A percentile compares a stretch with the other conserved stretches of the same genome.
Conservation (phyloP, 1,140 invertebrate genomes). For the Drosophila athabasca region DNA sequence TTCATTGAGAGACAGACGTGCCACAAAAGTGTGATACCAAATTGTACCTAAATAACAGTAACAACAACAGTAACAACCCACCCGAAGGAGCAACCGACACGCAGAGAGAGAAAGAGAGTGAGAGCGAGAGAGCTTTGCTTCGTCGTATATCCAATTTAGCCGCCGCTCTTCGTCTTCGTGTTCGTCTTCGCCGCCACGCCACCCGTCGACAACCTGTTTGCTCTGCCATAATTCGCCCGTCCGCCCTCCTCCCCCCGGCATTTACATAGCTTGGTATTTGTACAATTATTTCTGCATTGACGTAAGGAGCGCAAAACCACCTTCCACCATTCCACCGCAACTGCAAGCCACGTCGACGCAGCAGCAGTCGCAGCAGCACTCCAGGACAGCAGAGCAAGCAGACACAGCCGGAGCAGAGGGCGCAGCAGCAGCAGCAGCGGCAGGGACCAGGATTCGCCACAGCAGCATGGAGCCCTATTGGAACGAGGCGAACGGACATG, state of each 20-base stretch:
- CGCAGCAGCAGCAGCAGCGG: slow-evolving; percentile 22
- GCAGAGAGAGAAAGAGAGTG: too few relatives aligned
- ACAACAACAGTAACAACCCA: slow-evolving; percentile 10
- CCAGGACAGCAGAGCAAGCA: slow-evolving; percentile 5
- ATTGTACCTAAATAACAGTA: slow-evolving; percentile 17
- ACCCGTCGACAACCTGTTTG: slow-evolving; percentile 72
- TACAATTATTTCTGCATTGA: slow-evolving; percentile 51
- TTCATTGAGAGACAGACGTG: slow-evolving; percentile 24
- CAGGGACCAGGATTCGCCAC: slow-evolving; percentile 24
- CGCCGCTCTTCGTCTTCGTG: slow-evolving; percentile 3
- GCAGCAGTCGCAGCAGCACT: slow-evolving; percentile 44
- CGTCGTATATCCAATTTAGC: slow-evolving; percentile 43
- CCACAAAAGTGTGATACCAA: slow-evolving; percentile 45
- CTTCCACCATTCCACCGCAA: slow-evolving; percentile 79
- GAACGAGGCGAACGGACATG: slow-evolving; percentile 82
- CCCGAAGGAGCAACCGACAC: too few relatives aligned
- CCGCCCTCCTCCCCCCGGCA: slow-evolving; percentile 40
- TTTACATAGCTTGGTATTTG: slow-evolving; percentile 40
- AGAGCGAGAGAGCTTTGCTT: too few relatives aligned
- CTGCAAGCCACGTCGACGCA: slow-evolving; percentile 64
- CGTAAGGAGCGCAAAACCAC: slow-evolving; percentile 51
- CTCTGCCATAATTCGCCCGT: slow-evolving; percentile 52
- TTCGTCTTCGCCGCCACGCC: slow-evolving; percentile 45
- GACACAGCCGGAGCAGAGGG: slow-evolving; percentile 18
- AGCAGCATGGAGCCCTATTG: slow-evolving; percentile 81